These are phyloP conservation scores for Littorina saxatilis DNA, from an alignment of 1,140 invertebrate species.

Conservation along the genomic window DNA sequence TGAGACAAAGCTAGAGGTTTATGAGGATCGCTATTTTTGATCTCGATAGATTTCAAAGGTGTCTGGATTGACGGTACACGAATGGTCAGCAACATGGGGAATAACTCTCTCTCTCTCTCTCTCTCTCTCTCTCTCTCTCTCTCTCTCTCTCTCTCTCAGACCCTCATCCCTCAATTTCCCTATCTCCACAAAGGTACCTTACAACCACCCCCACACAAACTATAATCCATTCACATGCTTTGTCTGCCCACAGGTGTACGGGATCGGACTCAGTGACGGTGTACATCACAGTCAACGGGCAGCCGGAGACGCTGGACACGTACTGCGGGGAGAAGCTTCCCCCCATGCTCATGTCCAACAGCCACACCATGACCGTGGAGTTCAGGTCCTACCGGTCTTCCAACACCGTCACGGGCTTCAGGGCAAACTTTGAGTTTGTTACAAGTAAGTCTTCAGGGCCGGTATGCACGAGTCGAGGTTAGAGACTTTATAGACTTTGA, in stretches of 20 bases:
- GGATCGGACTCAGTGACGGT: slow-evolving; percentile 84
- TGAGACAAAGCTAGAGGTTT: too few species aligned
- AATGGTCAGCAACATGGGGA: too few species aligned
- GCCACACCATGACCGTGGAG: slow-evolving; percentile 87
- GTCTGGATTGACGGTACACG: too few species aligned
- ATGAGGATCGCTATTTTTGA: too few species aligned
- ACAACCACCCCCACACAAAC: too few species aligned
- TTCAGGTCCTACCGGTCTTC: slow-evolving; percentile 83
- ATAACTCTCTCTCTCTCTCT: too few species aligned
- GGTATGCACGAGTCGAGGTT: background rate
- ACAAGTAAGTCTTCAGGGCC: slow-evolving; percentile 84
- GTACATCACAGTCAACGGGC: slow-evolving; percentile 86
- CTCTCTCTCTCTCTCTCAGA: too few species aligned
- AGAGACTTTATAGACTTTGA: too few species aligned
- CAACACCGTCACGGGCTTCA: slow-evolving; percentile 88
- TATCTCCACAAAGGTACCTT: too few species aligned
- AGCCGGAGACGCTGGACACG: slow-evolving; percentile 87
- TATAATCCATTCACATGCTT: background rate
- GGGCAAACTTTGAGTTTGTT: slow-evolving; percentile 90
- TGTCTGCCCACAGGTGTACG: slow-evolving; percentile 81
- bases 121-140: too few species aligned
- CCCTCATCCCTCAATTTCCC: too few species aligned
- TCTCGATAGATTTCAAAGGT: too few species aligned
- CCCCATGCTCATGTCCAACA: slow-evolving; percentile 89
- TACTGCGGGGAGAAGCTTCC: slow-evolving; percentile 88